Evolutionary conservation across 2,888 invertebrate genomes (phyloP).

Genomic region (Platycheirus albimanus): DNA sequence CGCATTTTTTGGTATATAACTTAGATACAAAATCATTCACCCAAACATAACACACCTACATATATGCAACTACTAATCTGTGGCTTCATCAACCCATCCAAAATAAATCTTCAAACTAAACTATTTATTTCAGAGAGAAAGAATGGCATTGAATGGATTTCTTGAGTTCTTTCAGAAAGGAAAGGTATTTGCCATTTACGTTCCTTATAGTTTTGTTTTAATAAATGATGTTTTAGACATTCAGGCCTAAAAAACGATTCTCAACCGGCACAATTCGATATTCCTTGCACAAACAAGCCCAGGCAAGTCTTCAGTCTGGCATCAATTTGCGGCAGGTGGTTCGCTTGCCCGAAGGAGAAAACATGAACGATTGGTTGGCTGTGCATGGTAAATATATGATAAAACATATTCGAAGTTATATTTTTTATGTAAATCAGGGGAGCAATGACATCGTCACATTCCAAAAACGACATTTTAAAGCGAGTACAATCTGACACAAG

Average conservation of each 20-base stretch:
- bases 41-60: constrained; percentile 7
- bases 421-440: too few species aligned
- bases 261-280: constrained; percentile 92
- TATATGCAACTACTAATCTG: not conserved
- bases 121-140: constrained; percentile 65
- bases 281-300: constrained; percentile 94
- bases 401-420: too few species aligned
- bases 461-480: too few species aligned
- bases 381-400: constrained; percentile 91
- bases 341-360: constrained; percentile 91
- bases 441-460: too few species aligned
- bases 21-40: not conserved
- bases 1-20: not conserved
- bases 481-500: too few species aligned
- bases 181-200: too few species aligned
- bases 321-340: constrained; percentile 92
- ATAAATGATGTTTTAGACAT: constrained; percentile 86
- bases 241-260: constrained; percentile 94
- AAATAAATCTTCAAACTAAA: constrained; percentile 31
- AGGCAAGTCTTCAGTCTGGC: constrained; percentile 94
- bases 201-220: too few species aligned
- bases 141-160: constrained; percentile 88
- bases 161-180: constrained; percentile 91
- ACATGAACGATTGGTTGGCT: constrained; percentile 95
- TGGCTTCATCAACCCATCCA: not conserved